These are phyloP conservation scores for Pogonophryne albipinna DNA, from an alignment of 2,797 vertebrate genomes.

Conservation along the genomic window DNA sequence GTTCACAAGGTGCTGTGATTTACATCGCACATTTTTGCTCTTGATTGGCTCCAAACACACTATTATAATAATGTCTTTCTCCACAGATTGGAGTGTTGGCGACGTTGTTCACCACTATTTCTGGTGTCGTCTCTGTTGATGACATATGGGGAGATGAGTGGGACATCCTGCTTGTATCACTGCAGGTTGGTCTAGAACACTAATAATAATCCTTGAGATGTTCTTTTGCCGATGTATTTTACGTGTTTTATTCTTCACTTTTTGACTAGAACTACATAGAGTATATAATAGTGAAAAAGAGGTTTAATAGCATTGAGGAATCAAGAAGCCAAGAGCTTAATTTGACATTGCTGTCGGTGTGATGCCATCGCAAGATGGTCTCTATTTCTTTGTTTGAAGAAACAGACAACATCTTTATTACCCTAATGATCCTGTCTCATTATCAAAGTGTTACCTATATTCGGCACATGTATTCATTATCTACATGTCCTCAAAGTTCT, in stretches of 20 bases:
- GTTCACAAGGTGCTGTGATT: conserved; percentile 83
- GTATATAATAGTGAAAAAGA: not conserved
- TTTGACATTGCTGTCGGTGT: no score
- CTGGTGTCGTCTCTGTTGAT: conserved; percentile 90
- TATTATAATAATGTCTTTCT: not conserved
- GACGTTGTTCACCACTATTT: conserved; percentile 87
- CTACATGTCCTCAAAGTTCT: not conserved
- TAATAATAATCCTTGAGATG: not conserved
- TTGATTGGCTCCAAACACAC: not conserved
- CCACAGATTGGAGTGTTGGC: conserved; percentile 90
- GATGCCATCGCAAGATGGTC: no score
- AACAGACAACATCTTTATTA: not conserved
- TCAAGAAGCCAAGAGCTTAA: no score
- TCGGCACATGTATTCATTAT: not conserved
- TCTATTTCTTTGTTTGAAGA: not conserved
- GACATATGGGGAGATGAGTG: conserved; percentile 94
- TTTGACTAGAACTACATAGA: not conserved
- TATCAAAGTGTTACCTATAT: not conserved
- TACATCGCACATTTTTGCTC: not conserved
- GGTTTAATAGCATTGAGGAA: not conserved
- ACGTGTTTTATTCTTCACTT: not conserved
- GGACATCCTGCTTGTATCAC: conserved; percentile 92
- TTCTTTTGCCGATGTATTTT: not conserved
- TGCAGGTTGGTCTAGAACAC: conserved; percentile 85
- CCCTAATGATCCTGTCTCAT: not conserved